Conservation (phyloP, 2,113 vertebrate species). For the Puma concolor region DNA sequence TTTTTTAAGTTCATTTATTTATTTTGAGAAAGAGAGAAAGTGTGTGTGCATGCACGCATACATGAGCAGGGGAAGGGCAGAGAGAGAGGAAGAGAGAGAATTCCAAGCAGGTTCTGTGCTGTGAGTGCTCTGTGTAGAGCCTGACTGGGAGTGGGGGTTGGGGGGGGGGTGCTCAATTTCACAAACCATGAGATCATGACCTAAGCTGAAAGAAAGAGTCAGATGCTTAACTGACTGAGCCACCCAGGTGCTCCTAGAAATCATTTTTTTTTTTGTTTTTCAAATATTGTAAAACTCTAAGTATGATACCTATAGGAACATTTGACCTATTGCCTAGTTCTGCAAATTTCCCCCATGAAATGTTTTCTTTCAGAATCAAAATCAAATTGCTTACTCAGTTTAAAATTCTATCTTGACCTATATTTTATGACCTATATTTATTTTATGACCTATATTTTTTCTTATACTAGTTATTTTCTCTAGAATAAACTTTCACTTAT, state of each 20-base stretch:
- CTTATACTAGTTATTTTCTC: neutral
- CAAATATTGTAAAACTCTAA: neutral
- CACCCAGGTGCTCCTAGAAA: neutral
- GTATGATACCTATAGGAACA: neutral
- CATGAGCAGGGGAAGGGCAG: too few species aligned
- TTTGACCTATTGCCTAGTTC: neutral
- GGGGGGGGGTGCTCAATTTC: too few species aligned
- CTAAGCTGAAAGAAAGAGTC: too few species aligned
- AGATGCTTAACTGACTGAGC: too few species aligned
- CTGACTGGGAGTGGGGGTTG: too few species aligned
- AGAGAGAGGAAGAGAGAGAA: too few species aligned
- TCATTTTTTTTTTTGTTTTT: neutral
- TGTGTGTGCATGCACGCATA: too few species aligned
- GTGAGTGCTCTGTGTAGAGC: too few species aligned
- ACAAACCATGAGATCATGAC: too few species aligned
- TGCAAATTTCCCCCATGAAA: slow-evolving; percentile 12
- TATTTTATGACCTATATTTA: neutral
- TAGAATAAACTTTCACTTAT: neutral
- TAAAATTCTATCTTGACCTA: neutral
- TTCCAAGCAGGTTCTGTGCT: too few species aligned
- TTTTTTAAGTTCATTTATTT: too few species aligned
- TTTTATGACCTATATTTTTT: slow-evolving; percentile 15
- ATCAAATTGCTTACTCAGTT: slow-evolving; percentile 22
- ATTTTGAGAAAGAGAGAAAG: too few species aligned
- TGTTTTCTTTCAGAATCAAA: slow-evolving; percentile 42